These are phyloP conservation scores for Gnathonemus longibarbis DNA, from an alignment of 2,113 vertebrate species.

Conservation along the genomic window DNA sequence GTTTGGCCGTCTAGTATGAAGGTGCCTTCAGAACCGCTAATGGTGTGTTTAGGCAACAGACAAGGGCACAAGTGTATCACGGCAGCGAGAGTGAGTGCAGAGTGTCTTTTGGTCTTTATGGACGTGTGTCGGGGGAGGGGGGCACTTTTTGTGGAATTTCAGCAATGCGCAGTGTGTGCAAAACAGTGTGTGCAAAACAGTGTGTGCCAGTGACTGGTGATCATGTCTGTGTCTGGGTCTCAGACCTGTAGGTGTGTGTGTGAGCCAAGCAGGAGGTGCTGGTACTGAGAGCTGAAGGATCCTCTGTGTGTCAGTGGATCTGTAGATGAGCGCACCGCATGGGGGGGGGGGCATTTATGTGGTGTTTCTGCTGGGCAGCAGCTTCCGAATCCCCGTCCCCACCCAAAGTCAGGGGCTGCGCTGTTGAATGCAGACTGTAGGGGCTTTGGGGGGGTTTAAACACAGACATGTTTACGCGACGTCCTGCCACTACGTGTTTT, in stretches of 20 bases:
- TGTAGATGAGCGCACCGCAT: background rate
- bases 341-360: constrained; percentile 1
- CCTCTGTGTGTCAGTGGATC: background rate
- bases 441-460: background rate
- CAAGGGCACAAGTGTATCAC: background rate
- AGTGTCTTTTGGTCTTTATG: background rate
- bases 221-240: background rate
- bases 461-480: constrained; percentile 1
- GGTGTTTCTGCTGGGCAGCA: constrained; percentile 7
- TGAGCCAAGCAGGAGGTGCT: background rate
- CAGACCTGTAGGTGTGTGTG: background rate
- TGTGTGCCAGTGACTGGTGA: background rate
- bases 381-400: background rate
- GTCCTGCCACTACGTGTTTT: background rate
- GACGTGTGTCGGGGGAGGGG: background rate
- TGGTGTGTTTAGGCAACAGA: background rate
- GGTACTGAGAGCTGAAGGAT: background rate
- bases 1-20: background rate
- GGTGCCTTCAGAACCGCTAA: background rate
- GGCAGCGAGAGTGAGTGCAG: background rate
- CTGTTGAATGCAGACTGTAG: background rate
- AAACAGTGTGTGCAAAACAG: background rate
- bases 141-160: background rate
- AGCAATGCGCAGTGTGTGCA: background rate
- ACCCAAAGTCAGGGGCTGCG: background rate